Base-by-base conservation (phyloP, 2,113 vertebrate genomes). In the Callaeas wilsoni region DNA sequence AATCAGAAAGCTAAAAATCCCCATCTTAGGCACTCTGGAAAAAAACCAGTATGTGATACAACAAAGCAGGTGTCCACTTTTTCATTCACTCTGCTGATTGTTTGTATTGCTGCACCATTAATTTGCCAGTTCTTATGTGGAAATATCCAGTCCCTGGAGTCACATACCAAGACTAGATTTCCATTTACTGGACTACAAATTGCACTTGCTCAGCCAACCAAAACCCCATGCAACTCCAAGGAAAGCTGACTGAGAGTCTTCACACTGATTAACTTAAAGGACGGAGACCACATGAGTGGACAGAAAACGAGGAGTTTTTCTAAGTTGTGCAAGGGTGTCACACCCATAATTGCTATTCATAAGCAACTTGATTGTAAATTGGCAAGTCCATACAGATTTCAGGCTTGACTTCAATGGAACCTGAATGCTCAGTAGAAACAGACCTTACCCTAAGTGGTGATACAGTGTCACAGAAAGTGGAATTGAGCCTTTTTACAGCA, bases 1-100 rank as follows among this genome's bases (percentile, higher is more conserved):
- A 95, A 93, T 89, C 87, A 85, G 94, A 97, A 96, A 97, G 81
- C 93, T 91, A 97, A 89, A 97, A 86, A 97, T 96, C 89, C 94
- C 77, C 88, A 88, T 91, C 86, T 95, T 83, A 96, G 93, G 95
- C 84, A 93, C 69, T 65, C 52, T 77, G 55, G 81, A 50, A 80
- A 89, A 52, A 59, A 59, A 76, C 0, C 1, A 60, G 21, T 11
- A 75, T 41, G 8, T 42, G 26, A 41, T 71, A 42, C 16, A 86
- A 78, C 20, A 88, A 87, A 88, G 52, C 52, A 94, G 49, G 37
- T 39, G 29, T 59, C 64, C 29, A 68, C 21, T 59, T 74, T 50
- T 90, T 87, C 62, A 27, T 73, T 85, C 64, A 60, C 26, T 86
- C 41, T 59, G 65, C 30, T 57, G 79, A 79, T 41, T 57, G 35